A percentile compares a stretch with the other conserved stretches of the same genome.
Evolutionary conservation across 2,888 invertebrate genomes (phyloP).

Genomic region (Lacanobia oleracea): DNA sequence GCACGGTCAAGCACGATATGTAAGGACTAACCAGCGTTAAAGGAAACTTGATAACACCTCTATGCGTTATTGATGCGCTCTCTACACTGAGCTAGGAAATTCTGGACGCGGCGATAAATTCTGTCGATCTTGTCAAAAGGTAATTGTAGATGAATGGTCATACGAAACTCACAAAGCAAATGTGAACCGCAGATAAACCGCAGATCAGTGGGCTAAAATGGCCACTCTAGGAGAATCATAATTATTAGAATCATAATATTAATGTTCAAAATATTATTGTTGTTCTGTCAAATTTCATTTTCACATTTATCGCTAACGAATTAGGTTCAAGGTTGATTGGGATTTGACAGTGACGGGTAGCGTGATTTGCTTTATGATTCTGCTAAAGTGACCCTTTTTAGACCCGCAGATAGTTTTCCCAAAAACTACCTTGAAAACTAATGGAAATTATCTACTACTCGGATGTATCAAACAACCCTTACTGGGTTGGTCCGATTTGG

Average conservation of each 20-base stretch:
- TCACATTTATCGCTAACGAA: no score
- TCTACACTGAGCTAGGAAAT: conserved; percentile 39
- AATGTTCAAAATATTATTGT: no score
- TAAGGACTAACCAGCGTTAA: conserved; percentile 68
- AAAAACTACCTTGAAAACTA: neutral
- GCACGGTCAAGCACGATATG: conserved; percentile 62
- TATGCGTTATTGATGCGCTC: conserved; percentile 74
- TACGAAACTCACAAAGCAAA: neutral
- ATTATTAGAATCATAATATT: no score
- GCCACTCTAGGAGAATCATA: no score
- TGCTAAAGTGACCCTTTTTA: no score
- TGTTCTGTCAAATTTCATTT: no score
- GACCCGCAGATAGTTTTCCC: no score
- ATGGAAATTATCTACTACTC: neutral
- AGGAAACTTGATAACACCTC: conserved; percentile 77
- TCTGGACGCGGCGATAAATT: conserved; percentile 49
- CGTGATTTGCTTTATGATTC: no score
- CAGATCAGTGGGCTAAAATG: no score
- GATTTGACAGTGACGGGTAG: no score
- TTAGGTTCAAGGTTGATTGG: no score
- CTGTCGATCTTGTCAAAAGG: neutral
- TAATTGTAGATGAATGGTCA: neutral
- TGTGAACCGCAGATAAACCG: neutral
- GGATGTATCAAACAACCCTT: neutral
- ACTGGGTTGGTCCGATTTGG: neutral